Base-by-base conservation (phyloP, 1,140 invertebrate species). In the Theocolax elegans region DNA sequence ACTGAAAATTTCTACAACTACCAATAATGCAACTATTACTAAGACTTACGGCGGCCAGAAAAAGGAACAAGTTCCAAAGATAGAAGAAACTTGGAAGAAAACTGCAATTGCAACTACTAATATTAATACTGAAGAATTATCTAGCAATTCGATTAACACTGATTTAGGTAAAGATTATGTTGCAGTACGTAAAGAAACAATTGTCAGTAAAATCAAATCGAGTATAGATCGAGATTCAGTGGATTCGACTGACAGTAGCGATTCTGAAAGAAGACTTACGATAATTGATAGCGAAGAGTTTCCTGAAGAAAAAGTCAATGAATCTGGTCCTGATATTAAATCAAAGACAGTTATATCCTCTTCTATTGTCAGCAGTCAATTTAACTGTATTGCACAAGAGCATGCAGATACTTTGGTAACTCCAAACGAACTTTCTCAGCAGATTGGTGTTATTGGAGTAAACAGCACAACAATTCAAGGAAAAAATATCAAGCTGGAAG, bases 211-310 rank as follows among this genome's bases (percentile, higher is more conserved):
- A 42, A 73, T 72, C 8, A 87, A 85, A 56, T 82, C 86, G 25
- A 71, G 83, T 3, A 67, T 87, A 0, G 86, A 74, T 27, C 83
- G 85, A 49, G 83, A 87, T 8, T 87, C 86, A 59, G 77, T 86
- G 1, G 88, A 89, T 65, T 88, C 87, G 0, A 85, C 85, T 1
- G 92, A 93, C 72, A 92, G 90, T 68, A 92, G 91, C 64, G 92
- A 93, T 78, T 92, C 91, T 0, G 92, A 92, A 76, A 87, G 89
- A 71, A 87, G 91, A 74, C 87, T 90, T 27, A 72, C 70, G 2
- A 85, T 89, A 2, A 90, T 90, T n/a, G 83, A 85, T 31, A 86
- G 84, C 42, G 82, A 83, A 40, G 83, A 86, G 12, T 76, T 77
- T 6, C 75, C 75, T 9, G 81, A 82, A 17, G 76, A 81, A 0